These are phyloP conservation scores for Megaceryle alcyon DNA, from an alignment of 2,797 vertebrate species.

Conservation along the genomic window DNA sequence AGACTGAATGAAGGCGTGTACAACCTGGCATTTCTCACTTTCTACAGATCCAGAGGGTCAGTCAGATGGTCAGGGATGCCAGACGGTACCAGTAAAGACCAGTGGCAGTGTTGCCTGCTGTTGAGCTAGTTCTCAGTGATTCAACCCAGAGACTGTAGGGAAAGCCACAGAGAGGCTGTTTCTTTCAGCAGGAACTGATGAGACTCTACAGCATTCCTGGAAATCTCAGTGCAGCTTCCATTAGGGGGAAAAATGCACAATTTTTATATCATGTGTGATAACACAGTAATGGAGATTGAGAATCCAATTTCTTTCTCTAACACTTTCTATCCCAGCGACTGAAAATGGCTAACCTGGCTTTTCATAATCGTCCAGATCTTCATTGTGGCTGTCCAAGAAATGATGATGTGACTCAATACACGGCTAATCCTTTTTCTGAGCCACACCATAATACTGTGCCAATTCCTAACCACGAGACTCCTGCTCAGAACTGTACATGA, in stretches of 20 bases:
- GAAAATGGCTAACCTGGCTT: constrained; percentile 57
- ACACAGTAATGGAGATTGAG: constrained; percentile 55
- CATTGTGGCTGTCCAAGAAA: constrained; percentile 45
- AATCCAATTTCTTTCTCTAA: constrained; percentile 64
- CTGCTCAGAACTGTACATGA: not conserved
- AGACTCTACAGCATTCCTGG: constrained; percentile 54
- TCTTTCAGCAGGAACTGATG: constrained; percentile 36
- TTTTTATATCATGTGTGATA: constrained; percentile 63
- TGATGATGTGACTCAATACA: not conserved
- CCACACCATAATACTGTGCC: not conserved
- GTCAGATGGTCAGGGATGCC: constrained; percentile 20
- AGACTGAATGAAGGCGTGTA: constrained; percentile 1
- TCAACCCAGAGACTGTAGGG: not conserved
- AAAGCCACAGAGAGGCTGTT: constrained; percentile 44
- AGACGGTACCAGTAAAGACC: not conserved
- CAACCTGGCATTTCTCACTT: constrained; percentile 53
- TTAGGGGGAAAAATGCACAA: constrained; percentile 46
- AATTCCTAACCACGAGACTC: constrained; percentile 44
- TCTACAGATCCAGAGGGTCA: not conserved
- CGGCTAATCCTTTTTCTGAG: constrained; percentile 1
- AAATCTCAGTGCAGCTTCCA: constrained; percentile 56
- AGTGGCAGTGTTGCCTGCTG: constrained; percentile 34
- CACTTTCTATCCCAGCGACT: constrained; percentile 66
- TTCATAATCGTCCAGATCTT: constrained; percentile 41
- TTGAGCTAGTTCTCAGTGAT: constrained; percentile 2